A percentile compares a stretch with the other conserved stretches of the same genome.
Evolutionary conservation across 1,140 invertebrate genomes (phyloP).

Genomic region (Epicauta chinensis): DNA sequence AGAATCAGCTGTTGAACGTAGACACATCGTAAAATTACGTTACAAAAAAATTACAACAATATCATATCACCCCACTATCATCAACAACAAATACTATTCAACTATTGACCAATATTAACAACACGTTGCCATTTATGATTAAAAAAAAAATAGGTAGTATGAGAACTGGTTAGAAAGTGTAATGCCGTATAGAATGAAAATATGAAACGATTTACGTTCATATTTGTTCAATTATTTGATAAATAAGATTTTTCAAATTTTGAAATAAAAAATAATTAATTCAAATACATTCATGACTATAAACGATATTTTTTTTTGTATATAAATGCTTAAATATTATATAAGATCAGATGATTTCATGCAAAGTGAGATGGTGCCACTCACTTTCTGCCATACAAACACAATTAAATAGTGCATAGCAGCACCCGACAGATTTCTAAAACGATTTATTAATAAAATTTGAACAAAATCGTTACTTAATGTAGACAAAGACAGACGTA

Average conservation of each 20-base stretch:
- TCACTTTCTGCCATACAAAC: slow-evolving; percentile 4
- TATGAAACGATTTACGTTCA: too few relatives aligned
- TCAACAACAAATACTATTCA: slow-evolving; percentile 6
- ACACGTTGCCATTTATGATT: slow-evolving; percentile 15
- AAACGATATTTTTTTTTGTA: too few relatives aligned
- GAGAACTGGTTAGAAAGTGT: slow-evolving; percentile 21
- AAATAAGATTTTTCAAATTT: too few relatives aligned
- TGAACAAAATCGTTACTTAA: neutral
- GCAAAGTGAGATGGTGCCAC: slow-evolving; percentile 4
- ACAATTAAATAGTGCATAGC: slow-evolving; percentile 9
- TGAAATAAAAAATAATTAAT: too few relatives aligned
- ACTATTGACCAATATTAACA: slow-evolving; percentile 3
- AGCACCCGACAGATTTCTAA: neutral
- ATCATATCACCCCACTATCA: slow-evolving; percentile 5
- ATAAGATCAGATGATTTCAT: slow-evolving; percentile 10
- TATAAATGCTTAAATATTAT: neutral
- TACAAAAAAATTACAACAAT: slow-evolving; percentile 11
- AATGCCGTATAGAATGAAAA: slow-evolving; percentile 8
- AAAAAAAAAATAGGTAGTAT: slow-evolving; percentile 8
- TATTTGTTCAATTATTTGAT: too few relatives aligned
- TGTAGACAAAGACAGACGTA: too few relatives aligned
- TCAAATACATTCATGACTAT: too few relatives aligned
- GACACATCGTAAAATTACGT: too few relatives aligned
- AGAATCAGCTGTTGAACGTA: too few relatives aligned
- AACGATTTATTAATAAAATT: slow-evolving; percentile 3